Base-by-base conservation (phyloP, 2,888 invertebrate genomes). In the Platycheirus albimanus region DNA sequence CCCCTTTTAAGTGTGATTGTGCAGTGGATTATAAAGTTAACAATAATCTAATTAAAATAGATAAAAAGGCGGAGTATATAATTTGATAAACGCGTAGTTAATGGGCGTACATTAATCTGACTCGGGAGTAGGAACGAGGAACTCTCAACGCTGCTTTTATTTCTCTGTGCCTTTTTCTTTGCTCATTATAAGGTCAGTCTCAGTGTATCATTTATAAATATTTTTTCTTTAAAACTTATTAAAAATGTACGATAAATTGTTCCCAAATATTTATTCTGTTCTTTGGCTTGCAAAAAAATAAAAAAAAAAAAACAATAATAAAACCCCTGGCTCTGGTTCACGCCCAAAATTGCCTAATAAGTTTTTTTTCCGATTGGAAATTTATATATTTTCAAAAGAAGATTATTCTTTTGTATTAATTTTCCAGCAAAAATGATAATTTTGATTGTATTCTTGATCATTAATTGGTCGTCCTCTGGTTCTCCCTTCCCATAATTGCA, bases 171-270 rank as follows among this genome's bases (percentile, higher is more conserved):
- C 33, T 75, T 75, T 75, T 71, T 58, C 70, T 72, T 67, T 71
- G 66, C 71, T 63, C 81, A 72, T 75, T 69, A 75, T 67, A 81
- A 77, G 81, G 81, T 81, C 67, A 81, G 81, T 33, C 30, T 33
- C 7, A 33, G 24, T 33, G 8, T 81, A 81, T 71, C 52, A 77
- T 8, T 45, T 45, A 28, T 71, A n/a, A n/a, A n/a, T 81, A 66
- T 77, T 24, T 72, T 19, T 20, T 15, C 10, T 17, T 17, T 43
- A 33, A 33, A 52, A 58, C 11, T 63, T 30, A 63, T 63, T 54
- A 56, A 58, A 0, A 17, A 4, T 11, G 28, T 78, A 51, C 54
- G 54, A 33, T 8, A 45, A 72, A 63, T 71, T 20, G 30, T 38
- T 20, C n/a, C 5, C 2, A n/a, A n/a, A 17, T 43, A 33, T 43